Conservation (phyloP, 2,888 invertebrate genomes). For the Ceramica pisi region DNA sequence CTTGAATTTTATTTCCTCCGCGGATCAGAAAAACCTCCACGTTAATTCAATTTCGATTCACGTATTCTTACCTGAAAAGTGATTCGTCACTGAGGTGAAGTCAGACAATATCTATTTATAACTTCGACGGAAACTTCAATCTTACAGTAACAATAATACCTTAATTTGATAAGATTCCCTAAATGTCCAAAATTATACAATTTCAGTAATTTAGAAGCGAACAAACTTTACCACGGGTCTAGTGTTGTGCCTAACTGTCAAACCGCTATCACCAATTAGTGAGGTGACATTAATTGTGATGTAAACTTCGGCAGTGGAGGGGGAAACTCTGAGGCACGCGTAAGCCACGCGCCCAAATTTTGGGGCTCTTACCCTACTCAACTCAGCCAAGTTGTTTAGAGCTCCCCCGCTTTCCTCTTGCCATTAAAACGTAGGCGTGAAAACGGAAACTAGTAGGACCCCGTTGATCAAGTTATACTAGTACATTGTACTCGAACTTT, state of each 20-base stretch:
- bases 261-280: conserved; percentile 82
- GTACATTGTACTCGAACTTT: conserved; percentile 61
- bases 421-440: not conserved
- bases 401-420: conserved; percentile 19
- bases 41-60: not conserved
- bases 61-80: not conserved
- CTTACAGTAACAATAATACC: conserved; percentile 1
- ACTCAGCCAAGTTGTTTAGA: conserved; percentile 51
- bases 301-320: conserved; percentile 77
- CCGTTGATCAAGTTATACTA: conserved; percentile 44
- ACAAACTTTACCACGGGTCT: conserved; percentile 59
- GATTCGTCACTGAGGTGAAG: not conserved
- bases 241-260: conserved; percentile 72
- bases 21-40: not conserved
- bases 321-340: conserved; percentile 76
- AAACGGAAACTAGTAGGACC: not conserved
- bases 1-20: not conserved
- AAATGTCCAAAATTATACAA: conserved; percentile 48
- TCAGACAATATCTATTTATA: not conserved
- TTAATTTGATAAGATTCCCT: conserved; percentile 26
- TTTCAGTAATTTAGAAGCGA: conserved; percentile 41
- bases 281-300: conserved; percentile 84
- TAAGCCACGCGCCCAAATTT: conserved; percentile 79
- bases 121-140: conserved; percentile 8
- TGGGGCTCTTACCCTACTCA: conserved; percentile 73